Base-by-base conservation (phyloP, 1,140 invertebrate genomes). In the Pseudomyrmex gracilis region DNA sequence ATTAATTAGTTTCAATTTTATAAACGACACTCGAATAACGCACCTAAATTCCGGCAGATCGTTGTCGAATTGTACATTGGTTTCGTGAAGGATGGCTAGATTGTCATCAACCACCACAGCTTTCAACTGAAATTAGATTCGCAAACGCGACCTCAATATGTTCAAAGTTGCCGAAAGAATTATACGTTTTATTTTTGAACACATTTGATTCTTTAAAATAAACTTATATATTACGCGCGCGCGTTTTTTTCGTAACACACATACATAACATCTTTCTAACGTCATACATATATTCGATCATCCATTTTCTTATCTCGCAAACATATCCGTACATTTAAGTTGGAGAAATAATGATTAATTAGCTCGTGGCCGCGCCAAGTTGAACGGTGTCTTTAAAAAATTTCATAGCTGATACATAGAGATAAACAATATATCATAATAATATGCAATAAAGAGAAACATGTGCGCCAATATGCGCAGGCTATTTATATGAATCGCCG, bases 11-110 rank as follows among this genome's bases (percentile, higher is more conserved):
- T 47, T 64, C 13, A 51, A 57, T 8, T 47, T 4, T n/a, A n/a
- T n/a, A 34, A 3, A 58, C 2, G 13, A 43, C 4, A 1, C n/a
- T 34, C 12, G 7, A 20, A 34, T 7, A 34, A 84, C 55, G 70
- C 95, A 98, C 97, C 97, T 96, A 92, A 98, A 99, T 95, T 99
- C 98, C 24, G 98, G 98, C 13, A 99, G 94, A 93, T 98, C 98
- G 87, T 95, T 96, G 93, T 99, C 98, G 95, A 98, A 99, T 77
- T 97, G 96, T 0, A 99, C 98, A 90, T 96, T 95, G 10, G 97
- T 96, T 93, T 98, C 96, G 90, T 97, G 95, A 13, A 97, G 92
- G 47, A 98, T 95, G 88, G 96, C 93, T 86, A 98, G 95, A 55
- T 96, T 93, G 73, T 98, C 96, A 94, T 97, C 95, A 0, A 98